phyloP scores from a whole-genome alignment of 2,888 invertebrate genomes.

The Seladonia tumulorum region DNA sequence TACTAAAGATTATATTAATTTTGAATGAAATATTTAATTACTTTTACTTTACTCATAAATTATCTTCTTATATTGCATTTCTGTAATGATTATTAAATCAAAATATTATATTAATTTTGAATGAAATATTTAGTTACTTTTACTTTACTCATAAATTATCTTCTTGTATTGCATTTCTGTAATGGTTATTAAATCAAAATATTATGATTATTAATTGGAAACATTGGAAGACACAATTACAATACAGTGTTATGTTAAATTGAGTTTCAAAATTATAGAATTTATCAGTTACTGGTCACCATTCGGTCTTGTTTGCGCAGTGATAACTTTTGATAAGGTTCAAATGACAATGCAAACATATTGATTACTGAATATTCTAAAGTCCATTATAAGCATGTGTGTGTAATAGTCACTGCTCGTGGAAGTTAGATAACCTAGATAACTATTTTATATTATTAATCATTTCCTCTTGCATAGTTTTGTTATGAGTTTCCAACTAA shows the following conservation, averaged over 20 bases:
- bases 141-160: not conserved
- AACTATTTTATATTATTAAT: constrained; percentile 32
- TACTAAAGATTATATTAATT: not conserved
- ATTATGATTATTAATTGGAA: not conserved
- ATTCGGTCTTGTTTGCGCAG: constrained; percentile 58
- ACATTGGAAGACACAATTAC: not conserved
- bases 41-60: not conserved
- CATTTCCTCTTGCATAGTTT: constrained; percentile 14
- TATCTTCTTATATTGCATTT: not conserved
- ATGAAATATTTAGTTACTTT: not conserved
- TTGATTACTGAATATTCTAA: constrained; percentile 63
- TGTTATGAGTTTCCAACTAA: not conserved
- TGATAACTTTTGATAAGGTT: constrained; percentile 65
- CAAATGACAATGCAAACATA: constrained; percentile 52
- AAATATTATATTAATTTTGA: not conserved
- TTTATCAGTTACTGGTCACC: constrained; percentile 45
- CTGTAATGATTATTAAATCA: not conserved
- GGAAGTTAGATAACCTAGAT: constrained; percentile 36
- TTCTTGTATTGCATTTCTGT: not conserved
- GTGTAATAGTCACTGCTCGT: constrained; percentile 33
- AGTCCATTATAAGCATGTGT: constrained; percentile 52
- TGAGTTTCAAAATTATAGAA: constrained; percentile 15
- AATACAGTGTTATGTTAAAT: not conserved
- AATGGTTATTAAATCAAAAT: not conserved
- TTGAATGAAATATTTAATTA: not conserved